Evolutionary conservation across 2,888 invertebrate genomes (phyloP).

Genomic region (Mesorhabditis spiculigera): DNA sequence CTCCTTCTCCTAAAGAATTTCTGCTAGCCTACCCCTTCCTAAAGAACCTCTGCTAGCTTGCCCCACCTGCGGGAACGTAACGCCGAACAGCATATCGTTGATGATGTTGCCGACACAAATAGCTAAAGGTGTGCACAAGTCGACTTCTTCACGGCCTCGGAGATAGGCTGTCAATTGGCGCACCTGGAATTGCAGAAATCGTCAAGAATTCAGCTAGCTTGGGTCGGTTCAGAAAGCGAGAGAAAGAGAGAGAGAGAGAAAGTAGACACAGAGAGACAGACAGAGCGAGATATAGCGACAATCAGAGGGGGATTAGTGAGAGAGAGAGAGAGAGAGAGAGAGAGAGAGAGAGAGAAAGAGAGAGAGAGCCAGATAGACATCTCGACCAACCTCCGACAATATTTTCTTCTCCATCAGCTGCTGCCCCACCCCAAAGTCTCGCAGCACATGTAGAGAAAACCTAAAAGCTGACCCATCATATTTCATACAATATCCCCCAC

Average conservation of each 20-base stretch:
- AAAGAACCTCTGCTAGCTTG: not conserved
- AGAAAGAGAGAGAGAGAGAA: not conserved
- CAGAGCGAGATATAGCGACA: not conserved
- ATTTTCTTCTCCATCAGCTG: conserved; percentile 55
- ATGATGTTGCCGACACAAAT: conserved; percentile 57
- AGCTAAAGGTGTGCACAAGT: conserved; percentile 35
- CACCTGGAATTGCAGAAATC: conserved; percentile 8
- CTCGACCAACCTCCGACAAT: conserved; percentile 30
- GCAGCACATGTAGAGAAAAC: conserved; percentile 42
- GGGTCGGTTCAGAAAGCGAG: not conserved
- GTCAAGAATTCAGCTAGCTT: too few species aligned
- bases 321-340: not conserved
- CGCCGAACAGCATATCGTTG: conserved; percentile 53
- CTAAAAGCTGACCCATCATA: not conserved
- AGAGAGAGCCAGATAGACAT: not conserved
- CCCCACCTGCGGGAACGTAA: conserved; percentile 40
- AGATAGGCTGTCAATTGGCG: not conserved
- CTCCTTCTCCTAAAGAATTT: not conserved
- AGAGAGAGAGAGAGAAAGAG: conserved; percentile 5
- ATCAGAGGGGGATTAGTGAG: not conserved
- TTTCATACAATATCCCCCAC: conserved; percentile 14
- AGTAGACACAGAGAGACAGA: not conserved
- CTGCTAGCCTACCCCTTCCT: not conserved
- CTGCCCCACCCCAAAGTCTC: conserved; percentile 56
- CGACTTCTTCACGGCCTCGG: conserved; percentile 10